These are phyloP conservation scores for Hyles lineata DNA, from an alignment of 2,888 invertebrate genomes.

Conservation along the genomic window DNA sequence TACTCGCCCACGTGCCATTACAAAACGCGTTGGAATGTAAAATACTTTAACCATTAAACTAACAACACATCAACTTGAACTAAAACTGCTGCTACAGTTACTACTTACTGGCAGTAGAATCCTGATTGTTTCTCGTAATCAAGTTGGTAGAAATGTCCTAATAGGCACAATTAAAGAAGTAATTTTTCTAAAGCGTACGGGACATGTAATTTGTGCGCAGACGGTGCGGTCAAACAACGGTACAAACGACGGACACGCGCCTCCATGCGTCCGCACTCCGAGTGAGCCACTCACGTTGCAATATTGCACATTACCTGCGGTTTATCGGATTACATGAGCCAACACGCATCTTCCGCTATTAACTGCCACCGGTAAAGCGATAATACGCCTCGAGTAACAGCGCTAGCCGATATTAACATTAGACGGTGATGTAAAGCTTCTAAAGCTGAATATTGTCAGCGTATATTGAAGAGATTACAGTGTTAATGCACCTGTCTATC, in stretches of 20 bases:
- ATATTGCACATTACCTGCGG: constrained; percentile 34
- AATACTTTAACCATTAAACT: background rate
- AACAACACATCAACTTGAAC: background rate
- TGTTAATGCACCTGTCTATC: background rate
- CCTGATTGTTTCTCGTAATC: background rate
- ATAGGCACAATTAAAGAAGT: constrained; percentile 11
- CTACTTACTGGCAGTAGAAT: background rate
- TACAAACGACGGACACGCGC: constrained; percentile 38
- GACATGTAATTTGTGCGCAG: constrained; percentile 16
- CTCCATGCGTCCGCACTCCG: constrained; percentile 33
- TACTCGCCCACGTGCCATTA: background rate
- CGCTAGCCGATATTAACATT: background rate
- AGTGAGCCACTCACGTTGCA: constrained; percentile 24
- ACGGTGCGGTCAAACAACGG: constrained; percentile 54
- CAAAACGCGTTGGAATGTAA: constrained; percentile 1
- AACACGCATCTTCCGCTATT: constrained; percentile 34
- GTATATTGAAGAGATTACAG: background rate
- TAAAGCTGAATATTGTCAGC: background rate
- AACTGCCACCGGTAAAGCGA: constrained; percentile 20
- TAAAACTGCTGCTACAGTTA: background rate
- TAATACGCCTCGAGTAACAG: constrained; percentile 8
- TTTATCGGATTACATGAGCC: constrained; percentile 36
- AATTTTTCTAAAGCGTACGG: background rate
- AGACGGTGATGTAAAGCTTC: constrained; percentile 11
- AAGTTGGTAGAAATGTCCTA: constrained; percentile 7